Evolutionary conservation across 2,888 invertebrate genomes (phyloP).

Genomic region (Mythimna albipuncta): DNA sequence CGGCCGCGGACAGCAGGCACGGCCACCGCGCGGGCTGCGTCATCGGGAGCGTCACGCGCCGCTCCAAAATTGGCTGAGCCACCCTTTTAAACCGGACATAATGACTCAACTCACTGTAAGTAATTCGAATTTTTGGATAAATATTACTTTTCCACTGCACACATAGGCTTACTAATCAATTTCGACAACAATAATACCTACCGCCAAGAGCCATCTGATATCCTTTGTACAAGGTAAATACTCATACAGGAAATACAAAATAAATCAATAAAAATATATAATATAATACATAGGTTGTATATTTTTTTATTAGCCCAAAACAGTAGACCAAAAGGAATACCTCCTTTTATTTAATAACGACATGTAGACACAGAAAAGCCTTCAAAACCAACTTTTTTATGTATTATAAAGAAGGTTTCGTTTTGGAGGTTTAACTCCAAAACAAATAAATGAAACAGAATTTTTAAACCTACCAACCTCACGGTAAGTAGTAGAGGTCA

Average conservation of each 20-base stretch:
- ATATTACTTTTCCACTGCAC: not conserved
- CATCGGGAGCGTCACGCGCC: conserved; percentile 22
- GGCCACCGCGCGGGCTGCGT: conserved; percentile 14
- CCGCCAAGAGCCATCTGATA: conserved; percentile 29
- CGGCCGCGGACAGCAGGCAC: conserved; percentile 11
- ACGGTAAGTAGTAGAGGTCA: too few species aligned
- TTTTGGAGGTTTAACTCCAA: not conserved
- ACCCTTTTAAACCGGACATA: conserved; percentile 25
- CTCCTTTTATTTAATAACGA: not conserved
- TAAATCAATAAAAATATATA: conserved; percentile 4
- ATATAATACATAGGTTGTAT: not conserved
- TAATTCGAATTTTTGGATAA: conserved; percentile 17
- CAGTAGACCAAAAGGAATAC: not conserved
- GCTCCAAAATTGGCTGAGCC: conserved; percentile 32
- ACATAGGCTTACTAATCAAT: not conserved
- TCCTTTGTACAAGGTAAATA: conserved; percentile 21
- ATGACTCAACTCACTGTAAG: conserved; percentile 48
- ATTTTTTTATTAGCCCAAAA: not conserved
- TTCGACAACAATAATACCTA: conserved; percentile 34
- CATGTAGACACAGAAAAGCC: not conserved
- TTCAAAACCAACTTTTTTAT: not conserved
- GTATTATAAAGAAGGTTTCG: not conserved
- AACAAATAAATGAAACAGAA: too few species aligned
- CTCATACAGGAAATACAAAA: conserved; percentile 22
- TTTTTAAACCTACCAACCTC: too few species aligned